These are phyloP conservation scores for Oriolus oriolus DNA, from an alignment of 2,113 vertebrate genomes.

Conservation along the genomic window DNA sequence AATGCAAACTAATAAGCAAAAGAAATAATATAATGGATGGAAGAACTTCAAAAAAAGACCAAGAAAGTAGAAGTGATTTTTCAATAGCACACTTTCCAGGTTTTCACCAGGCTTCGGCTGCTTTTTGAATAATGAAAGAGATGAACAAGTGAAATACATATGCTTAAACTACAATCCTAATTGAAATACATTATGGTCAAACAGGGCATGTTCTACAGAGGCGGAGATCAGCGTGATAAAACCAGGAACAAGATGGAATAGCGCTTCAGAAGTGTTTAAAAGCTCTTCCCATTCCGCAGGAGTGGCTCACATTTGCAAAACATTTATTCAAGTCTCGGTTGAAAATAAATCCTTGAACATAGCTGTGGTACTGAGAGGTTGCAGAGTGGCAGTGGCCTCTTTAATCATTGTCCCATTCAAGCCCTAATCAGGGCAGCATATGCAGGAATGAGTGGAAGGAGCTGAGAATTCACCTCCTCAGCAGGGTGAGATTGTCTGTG, in stretches of 20 bases:
- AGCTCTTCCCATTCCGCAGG: conserved; percentile 42
- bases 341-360: conserved; percentile 62
- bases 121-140: conserved; percentile 27
- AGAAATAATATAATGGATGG: not conserved
- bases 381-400: conserved; percentile 53
- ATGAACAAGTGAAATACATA: conserved; percentile 32
- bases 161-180: not conserved
- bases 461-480: conserved; percentile 37
- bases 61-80: not conserved
- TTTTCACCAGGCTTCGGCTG: not conserved
- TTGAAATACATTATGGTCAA: conserved; percentile 24
- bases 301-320: conserved; percentile 68
- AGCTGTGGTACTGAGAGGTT: conserved; percentile 43
- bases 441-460: conserved; percentile 30
- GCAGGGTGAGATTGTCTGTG: conserved; percentile 11
- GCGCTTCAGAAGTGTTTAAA: conserved; percentile 31
- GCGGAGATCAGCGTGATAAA: not conserved
- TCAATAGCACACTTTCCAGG: not conserved
- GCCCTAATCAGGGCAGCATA: conserved; percentile 64
- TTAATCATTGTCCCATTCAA: conserved; percentile 71
- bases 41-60: conserved; percentile 10
- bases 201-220: not conserved
- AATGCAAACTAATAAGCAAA: not conserved
- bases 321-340: conserved; percentile 68
- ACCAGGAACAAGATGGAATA: not conserved